phyloP scores from a whole-genome alignment of 1,140 invertebrate species.

The Brachionus koreanus region DNA sequence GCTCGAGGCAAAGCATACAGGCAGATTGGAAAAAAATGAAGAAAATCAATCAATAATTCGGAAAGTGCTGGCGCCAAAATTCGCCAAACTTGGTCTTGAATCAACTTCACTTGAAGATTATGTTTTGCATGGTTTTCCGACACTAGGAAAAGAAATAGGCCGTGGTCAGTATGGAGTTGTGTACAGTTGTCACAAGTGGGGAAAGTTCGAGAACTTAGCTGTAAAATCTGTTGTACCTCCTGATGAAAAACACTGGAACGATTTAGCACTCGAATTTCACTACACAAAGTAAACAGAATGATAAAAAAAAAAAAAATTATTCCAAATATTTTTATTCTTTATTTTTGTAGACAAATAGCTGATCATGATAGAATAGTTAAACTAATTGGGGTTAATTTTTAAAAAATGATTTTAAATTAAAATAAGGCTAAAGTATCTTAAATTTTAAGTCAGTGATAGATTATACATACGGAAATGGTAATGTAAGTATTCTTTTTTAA shows the following conservation, averaged over 20 bases:
- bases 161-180: constrained; percentile 89
- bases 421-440: not conserved
- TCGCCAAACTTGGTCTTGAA: constrained; percentile 77
- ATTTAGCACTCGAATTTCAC: constrained; percentile 85
- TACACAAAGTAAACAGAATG: constrained; percentile 25
- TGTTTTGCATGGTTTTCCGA: constrained; percentile 72
- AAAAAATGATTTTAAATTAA: not conserved
- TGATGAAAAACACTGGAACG: constrained; percentile 85
- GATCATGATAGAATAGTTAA: constrained; percentile 76
- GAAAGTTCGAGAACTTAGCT: constrained; percentile 68
- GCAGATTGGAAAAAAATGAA: constrained; percentile 74
- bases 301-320: not conserved
- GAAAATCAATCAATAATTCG: constrained; percentile 67
- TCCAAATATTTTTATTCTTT: not conserved
- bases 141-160: constrained; percentile 75
- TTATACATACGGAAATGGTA: constrained; percentile 68
- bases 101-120: constrained; percentile 77
- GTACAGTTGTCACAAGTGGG: constrained; percentile 76
- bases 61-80: constrained; percentile 73
- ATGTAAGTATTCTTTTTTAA: constrained; percentile 50
- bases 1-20: constrained; percentile 68
- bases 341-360: constrained; percentile 69
- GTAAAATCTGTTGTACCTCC: constrained; percentile 85
- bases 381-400: constrained; percentile 63
- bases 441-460: constrained; percentile 70